Evolutionary conservation across 92 coral and sea anemone species (phyloP).

Genomic region (Anthopleura xanthogrammica): DNA sequence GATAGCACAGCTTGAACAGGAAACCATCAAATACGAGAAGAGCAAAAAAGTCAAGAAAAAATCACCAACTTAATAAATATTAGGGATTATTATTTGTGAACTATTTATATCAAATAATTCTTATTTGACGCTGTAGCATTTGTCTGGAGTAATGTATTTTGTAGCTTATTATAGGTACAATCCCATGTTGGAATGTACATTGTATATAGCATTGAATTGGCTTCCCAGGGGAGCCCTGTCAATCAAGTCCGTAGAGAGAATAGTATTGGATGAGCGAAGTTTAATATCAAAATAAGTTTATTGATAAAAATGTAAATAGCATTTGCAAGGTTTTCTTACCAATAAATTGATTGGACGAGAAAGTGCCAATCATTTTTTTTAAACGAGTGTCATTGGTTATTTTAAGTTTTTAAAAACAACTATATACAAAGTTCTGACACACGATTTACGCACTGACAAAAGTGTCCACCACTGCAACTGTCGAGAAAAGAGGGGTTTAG

Average conservation of each 20-base stretch:
- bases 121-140: background rate
- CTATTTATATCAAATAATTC: background rate
- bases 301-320: background rate
- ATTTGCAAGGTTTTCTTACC: background rate
- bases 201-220: background rate
- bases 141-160: background rate
- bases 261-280: background rate
- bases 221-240: background rate
- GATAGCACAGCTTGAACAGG: slow-evolving; percentile 90
- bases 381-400: background rate
- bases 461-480: too few relatives aligned
- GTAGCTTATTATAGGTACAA: background rate
- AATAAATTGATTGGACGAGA: background rate
- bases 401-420: background rate
- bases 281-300: background rate
- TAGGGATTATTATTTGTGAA: slow-evolving; percentile 3
- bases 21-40: slow-evolving; percentile 90
- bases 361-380: background rate
- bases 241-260: background rate
- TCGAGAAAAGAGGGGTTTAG: too few relatives aligned
- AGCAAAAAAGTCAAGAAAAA: slow-evolving; percentile 81
- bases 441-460: too few relatives aligned
- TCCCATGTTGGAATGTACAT: background rate
- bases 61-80: slow-evolving; percentile 37
- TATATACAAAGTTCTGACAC: too few relatives aligned